These are phyloP conservation scores for Triplophysa dalaica DNA, from an alignment of 2,113 vertebrate species.

Conservation along the genomic window DNA sequence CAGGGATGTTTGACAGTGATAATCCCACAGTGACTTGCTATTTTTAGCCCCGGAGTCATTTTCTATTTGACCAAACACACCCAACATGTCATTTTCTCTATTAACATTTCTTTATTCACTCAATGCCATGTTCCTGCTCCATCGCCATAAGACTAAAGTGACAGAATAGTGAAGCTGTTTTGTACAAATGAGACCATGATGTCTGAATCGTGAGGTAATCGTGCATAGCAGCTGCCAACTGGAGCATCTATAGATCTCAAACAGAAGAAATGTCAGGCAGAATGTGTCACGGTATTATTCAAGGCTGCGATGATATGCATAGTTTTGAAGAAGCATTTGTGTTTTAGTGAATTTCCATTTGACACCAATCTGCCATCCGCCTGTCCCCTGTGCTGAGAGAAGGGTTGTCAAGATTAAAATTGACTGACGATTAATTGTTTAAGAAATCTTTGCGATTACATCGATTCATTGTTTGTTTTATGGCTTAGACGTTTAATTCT, in stretches of 20 bases:
- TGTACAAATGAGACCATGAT: neutral
- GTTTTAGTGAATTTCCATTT: neutral
- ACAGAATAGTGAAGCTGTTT: neutral
- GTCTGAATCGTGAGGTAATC: neutral
- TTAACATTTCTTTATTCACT: neutral
- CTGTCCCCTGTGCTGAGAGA: neutral
- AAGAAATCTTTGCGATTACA: too few relatives aligned
- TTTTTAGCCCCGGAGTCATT: slow-evolving; percentile 12
- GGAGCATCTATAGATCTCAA: neutral
- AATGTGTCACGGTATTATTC: neutral
- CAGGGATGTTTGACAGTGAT: neutral
- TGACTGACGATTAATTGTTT: too few relatives aligned
- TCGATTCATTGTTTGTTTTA: too few relatives aligned
- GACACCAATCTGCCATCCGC: slow-evolving; percentile 2
- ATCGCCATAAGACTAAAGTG: neutral
- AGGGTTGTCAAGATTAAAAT: too few relatives aligned
- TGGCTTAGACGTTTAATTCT: too few relatives aligned
- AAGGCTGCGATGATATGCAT: neutral
- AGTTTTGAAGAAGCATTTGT: neutral
- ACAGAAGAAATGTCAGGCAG: neutral
- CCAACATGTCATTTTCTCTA: neutral
- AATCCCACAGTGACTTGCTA: neutral
- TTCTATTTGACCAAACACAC: neutral
- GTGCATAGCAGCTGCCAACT: neutral
- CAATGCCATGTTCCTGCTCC: neutral